Evolutionary conservation across 2,113 vertebrate genomes (phyloP), one percentile per base, ranked within the genome.

Genomic region (Cynopterus brachyotis): DNA sequence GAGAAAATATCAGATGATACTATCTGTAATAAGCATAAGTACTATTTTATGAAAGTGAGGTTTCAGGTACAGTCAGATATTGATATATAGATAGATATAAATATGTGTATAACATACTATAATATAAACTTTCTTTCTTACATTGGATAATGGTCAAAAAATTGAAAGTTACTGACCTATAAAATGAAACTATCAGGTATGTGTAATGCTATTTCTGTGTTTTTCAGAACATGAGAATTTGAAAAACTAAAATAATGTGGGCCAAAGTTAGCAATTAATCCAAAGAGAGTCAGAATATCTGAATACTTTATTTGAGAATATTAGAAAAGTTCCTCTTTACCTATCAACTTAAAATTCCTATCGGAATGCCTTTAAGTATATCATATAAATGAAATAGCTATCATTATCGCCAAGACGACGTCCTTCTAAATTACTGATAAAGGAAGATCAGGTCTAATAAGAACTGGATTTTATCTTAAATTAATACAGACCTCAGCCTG

Each of bases 301-400:
- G 42, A 89, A 78, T 60, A 84, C 50, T n/a, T 91, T 96, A 60
- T 83, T 87, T 75, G 76, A 81, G 47, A 95, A 73, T 60, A 92
- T 9, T 53, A 2, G 35, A 9, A n/a, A 87, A 87, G 47, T 50
- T 53, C 7, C 53, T 76, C 47, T 92, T 82, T 50, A 45, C 57
- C 64, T 67, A 32, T 87, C 55, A 82, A 82, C 66, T 95, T 96
- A 50, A 78, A 40, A 62, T 90, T 92, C 47, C 40, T 35, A 95
- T 79, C 37, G 95, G 16, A 87, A 87, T 55, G 42, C 1, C 64
- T 69, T 85, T 85, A 92, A 86, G 42, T n/a, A 53, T 5, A 81
- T 62, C n/a, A 94, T 47, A 89, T 37, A 80, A 84, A 67, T 24
- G n/a, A 15, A 75, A 88, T 22, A 94, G 69, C 10, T 30, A 60